Evolutionary conservation across 2,888 invertebrate species (phyloP), one percentile per base, ranked within the genome.

Genomic region (Oxyteleia sp.): DNA sequence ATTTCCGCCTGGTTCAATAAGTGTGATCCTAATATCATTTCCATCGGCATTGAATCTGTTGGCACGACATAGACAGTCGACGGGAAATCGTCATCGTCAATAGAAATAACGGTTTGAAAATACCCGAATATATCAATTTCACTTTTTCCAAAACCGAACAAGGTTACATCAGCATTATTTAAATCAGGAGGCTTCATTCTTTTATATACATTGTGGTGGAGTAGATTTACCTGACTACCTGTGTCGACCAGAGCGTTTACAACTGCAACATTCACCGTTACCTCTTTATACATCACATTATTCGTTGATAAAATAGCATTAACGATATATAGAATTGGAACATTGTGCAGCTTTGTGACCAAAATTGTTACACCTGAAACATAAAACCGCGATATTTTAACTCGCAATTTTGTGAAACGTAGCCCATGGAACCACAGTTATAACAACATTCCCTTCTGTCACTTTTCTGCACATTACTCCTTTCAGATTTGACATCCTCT

Each of bases 51-150:
- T 1, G 13, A 32, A 10, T 71, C 41, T 45, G 29, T 38, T 13
- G 71, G 57, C 20, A 79, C 57, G 20, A 79, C 64, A 57, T 71
- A 66, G 11, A 69, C 51, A 68, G 68, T 68, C 29, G 49, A 51
- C 13, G 53, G 41, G 18, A 61, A 74, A 32, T 41, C 53, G 16
- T 53, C 26, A 4, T 26, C 15, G 11, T 59, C 72, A 11, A 74
- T 51, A 10, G 29, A 10, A 23, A 72, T 49, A 1, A 20, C 26
- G 5, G 45, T 61, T 13, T 71, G 35, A 49, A 59, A 49, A 71
- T 35, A 57, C 13, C 23, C 47, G n/a, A 43, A 10, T 38, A 29
- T 63, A 41, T 63, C 18, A 18, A 43, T 43, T 41, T 47, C 43
- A 23, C 15, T n/a, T 43, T 53, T 13, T 43, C 68, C 55, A 23